phyloP scores from a whole-genome alignment of 2,888 invertebrate species.

The Orthosia cruda region DNA sequence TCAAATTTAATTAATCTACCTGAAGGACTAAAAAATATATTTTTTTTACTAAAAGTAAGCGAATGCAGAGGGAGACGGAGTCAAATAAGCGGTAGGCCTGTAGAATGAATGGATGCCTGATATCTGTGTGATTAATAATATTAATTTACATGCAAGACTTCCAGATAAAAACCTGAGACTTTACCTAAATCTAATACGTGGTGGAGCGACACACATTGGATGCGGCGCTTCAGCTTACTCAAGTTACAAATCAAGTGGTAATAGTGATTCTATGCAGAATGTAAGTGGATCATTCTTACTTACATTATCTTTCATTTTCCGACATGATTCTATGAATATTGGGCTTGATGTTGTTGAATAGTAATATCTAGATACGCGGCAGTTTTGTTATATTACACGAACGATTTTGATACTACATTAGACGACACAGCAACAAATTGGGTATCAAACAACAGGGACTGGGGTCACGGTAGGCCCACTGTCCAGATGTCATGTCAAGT shows the following conservation, averaged over 20 bases:
- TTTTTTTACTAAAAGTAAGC: too few species aligned
- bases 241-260: background rate
- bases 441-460: background rate
- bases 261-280: conserved; percentile 16
- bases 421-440: background rate
- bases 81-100: too few species aligned
- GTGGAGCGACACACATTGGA: conserved; percentile 49
- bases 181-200: conserved; percentile 37
- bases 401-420: too few species aligned
- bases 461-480: too few species aligned
- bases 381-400: too few species aligned
- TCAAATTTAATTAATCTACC: too few species aligned
- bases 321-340: background rate
- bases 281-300: conserved; percentile 12
- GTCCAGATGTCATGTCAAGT: too few species aligned
- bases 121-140: background rate
- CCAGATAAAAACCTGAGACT: conserved; percentile 11
- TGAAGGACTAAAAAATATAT: too few species aligned
- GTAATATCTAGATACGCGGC: too few species aligned
- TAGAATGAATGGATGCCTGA: too few species aligned
- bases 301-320: background rate
- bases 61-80: too few species aligned
- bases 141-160: conserved; percentile 21
- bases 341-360: background rate
- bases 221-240: conserved; percentile 50